Evolutionary conservation across 2,888 invertebrate species (phyloP), one percentile per base, ranked within the genome.

Genomic region (Onchidella celtica): DNA sequence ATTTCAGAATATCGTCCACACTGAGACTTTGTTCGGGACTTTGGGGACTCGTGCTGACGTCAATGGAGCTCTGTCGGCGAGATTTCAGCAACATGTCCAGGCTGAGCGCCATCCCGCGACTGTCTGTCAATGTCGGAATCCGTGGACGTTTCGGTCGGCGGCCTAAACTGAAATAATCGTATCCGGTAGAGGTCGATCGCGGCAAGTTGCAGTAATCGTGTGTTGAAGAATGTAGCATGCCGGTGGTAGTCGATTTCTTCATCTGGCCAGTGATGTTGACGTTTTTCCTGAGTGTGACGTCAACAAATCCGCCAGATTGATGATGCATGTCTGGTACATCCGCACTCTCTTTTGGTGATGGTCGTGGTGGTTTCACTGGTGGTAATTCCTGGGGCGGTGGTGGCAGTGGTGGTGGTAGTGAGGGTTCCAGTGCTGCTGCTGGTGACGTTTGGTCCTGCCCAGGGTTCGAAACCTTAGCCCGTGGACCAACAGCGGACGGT

Each of bases 1-100:
- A 80, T n/a, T 57, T 74, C 4, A 80, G 27, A 38, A 80, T 80
- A 57, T 80, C 80, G 9, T 80, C 80, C 36, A 80, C 68, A 34
- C 80, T 80, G 1, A 59, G 4, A 2, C n/a, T 63, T 14, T 80
- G 32, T 27, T 17, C 29, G n/a, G n/a, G n/a, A 17, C 3, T 24
- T 11, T 40, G 29, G 14, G 68, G 0, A 0, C 27, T 21, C 11
- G 3, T 32, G 38, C 34, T 11, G 29, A 59, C 29, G 9, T 59
- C 61, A 17, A 24, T 0, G 1, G 36, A 38, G 40, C 61, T 74
- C 36, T 80, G 66, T 9, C 38, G 55, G 4, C 80, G 55, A 11
- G 32, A 6, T 36, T 34, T 34, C 29, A 80, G 65, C 66, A 80
- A 11, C 29, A 40, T 74, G 36, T 80, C 80, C 38, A 80, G 32